A percentile compares a stretch with the other conserved stretches of the same genome.
phyloP scores from a whole-genome alignment of 1,140 invertebrate species.

The Trichonephila clavata region DNA sequence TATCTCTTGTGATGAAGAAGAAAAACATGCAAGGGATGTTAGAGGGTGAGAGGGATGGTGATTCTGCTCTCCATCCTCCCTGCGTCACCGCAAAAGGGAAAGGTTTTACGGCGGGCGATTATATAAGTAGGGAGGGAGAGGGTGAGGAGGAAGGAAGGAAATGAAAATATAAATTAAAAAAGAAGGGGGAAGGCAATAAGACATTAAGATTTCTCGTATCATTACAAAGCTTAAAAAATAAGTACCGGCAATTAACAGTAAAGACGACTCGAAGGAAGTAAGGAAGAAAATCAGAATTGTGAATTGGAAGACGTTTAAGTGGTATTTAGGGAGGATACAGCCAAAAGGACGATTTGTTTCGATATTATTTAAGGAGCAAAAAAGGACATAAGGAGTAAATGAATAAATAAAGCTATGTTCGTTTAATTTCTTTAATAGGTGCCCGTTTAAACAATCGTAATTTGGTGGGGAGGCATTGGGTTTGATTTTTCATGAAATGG shows the following conservation, averaged over 20 bases:
- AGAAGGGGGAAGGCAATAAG: not conserved
- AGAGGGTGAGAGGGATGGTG: slow-evolving; percentile 21
- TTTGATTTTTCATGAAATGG: not conserved
- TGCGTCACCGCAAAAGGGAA: not conserved
- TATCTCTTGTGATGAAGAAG: slow-evolving; percentile 33
- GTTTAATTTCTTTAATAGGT: slow-evolving; percentile 45
- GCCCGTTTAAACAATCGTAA: slow-evolving; percentile 1
- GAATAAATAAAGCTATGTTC: slow-evolving; percentile 39
- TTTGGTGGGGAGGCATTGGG: not conserved
- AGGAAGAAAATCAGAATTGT: slow-evolving; percentile 47
- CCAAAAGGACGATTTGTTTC: not conserved
- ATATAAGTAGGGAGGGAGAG: not conserved
- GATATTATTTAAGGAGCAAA: not conserved
- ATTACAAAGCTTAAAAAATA: slow-evolving; percentile 34
- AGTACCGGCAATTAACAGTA: slow-evolving; percentile 55
- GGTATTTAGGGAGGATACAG: slow-evolving; percentile 52
- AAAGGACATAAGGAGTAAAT: not conserved
- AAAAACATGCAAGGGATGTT: not conserved
- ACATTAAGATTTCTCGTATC: slow-evolving; percentile 26
- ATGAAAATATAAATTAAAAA: slow-evolving; percentile 66
- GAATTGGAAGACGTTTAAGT: slow-evolving; percentile 61
- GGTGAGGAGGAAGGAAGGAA: not conserved
- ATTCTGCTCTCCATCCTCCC: slow-evolving; percentile 22
- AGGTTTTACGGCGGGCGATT: slow-evolving; percentile 28
- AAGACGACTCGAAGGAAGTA: not conserved